These are phyloP conservation scores for Hapalemur alaotrensis DNA, from an alignment of 2,797 vertebrate genomes.

Conservation along the genomic window DNA sequence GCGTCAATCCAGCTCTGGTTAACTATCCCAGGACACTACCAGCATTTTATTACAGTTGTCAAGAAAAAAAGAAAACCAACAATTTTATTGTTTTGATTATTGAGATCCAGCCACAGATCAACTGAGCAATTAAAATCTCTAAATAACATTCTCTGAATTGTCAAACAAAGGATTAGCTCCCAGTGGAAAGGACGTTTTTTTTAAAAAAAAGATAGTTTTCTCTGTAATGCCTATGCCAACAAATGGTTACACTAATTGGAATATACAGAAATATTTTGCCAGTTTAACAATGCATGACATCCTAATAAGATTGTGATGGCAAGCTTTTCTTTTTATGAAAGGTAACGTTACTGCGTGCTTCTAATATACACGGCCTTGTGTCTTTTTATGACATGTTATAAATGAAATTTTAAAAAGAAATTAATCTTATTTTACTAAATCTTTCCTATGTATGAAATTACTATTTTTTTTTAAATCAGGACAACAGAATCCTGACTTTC, in stretches of 20 bases:
- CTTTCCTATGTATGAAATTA: slow-evolving; percentile 3
- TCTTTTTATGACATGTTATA: slow-evolving; percentile 63
- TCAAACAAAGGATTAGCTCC: slow-evolving; percentile 89
- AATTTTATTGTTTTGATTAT: slow-evolving; percentile 92
- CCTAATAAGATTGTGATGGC: slow-evolving; percentile 86
- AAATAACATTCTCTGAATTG: slow-evolving; percentile 91
- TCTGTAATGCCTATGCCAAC: slow-evolving; percentile 80
- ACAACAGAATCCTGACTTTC: slow-evolving; percentile 18
- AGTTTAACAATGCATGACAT: slow-evolving; percentile 82
- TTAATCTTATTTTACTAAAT: slow-evolving; percentile 54
- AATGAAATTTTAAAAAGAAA: slow-evolving; percentile 68
- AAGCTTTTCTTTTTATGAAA: slow-evolving; percentile 86
- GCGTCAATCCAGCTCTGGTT: slow-evolving; percentile 70
- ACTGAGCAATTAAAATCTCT: slow-evolving; percentile 95
- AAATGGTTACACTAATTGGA: slow-evolving; percentile 87
- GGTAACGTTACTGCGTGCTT: slow-evolving; percentile 80
- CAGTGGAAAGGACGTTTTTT: slow-evolving; percentile 83
- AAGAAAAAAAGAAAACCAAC: slow-evolving; percentile 85
- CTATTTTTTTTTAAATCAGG: slow-evolving; percentile 27
- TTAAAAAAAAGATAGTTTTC: slow-evolving; percentile 86
- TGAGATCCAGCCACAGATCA: slow-evolving; percentile 91
- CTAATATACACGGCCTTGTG: slow-evolving; percentile 15
- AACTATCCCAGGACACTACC: slow-evolving; percentile 81
- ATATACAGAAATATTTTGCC: slow-evolving; percentile 83
- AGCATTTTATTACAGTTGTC: slow-evolving; percentile 93